Evolutionary conservation across 2,797 vertebrate species (phyloP), one percentile per base, ranked within the genome.

Genomic region (Chrosomus eos): DNA sequence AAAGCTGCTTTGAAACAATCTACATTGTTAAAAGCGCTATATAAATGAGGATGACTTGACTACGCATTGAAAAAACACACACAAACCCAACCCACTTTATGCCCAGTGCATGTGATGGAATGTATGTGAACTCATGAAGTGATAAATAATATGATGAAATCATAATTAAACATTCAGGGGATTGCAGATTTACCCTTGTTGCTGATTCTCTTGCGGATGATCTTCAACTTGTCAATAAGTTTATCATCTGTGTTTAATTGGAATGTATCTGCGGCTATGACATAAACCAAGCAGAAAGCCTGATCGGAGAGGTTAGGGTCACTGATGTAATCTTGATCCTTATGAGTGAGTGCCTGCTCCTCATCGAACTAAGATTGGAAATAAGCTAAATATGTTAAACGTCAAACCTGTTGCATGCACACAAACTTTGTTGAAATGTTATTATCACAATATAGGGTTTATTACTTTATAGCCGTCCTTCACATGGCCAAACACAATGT

Each of bases 391-490:
- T 18, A 1, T 62, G 13, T 78, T 7, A 13, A 75, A 36, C 5
- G 5, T 36, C 33, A 36, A 36, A 36, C 33, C 33, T 36, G 33
- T 36, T 36, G 33, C 33, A 36, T 36, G 5, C 33, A 36, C 33
- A 36, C 33, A 36, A 36, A 36, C 33, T 36, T 36, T 36, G 33
- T 36, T 36, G 33, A 36, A 36, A 28, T 79, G 5, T 7, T 43
- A 38, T 38, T 7, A 38, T 38, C 36, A 38, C 36, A 55, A 8
- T 58, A 19, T 28, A 16, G 40, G 10, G 5, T 51, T 68, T 55
- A 19, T 31, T 88, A 88, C 87, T 58, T 36, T 48, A 64, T 84
- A 81, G 19, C 26, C 55, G 0, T 86, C 84, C 21, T 72, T 72
- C 4, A 88, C 23, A 5, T 72, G 84, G 1, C 87, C 84, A 28